A percentile compares a stretch with the other conserved stretches of the same genome.
Evolutionary conservation across 2,888 invertebrate species (phyloP).

Genomic region (Trichogramma dendrolimi): DNA sequence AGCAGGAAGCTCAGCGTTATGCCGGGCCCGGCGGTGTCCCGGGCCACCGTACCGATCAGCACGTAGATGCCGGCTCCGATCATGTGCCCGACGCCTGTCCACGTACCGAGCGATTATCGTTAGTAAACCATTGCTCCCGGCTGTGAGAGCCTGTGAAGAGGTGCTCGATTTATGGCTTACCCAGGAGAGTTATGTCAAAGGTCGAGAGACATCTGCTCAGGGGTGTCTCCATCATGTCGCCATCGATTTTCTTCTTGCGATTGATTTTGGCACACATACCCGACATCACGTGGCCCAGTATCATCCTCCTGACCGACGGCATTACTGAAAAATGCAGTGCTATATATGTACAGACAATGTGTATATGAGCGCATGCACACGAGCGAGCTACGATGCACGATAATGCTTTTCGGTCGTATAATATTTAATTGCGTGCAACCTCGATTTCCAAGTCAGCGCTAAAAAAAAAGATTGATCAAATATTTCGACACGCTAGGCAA

Average conservation of each 20-base stretch:
- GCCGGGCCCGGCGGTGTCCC: slow-evolving; percentile 77
- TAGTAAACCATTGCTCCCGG: neutral
- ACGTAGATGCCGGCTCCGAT: slow-evolving; percentile 94
- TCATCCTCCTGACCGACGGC: slow-evolving; percentile 78
- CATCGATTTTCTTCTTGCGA: slow-evolving; percentile 71
- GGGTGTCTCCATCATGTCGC: slow-evolving; percentile 76
- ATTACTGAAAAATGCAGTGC: slow-evolving; percentile 49
- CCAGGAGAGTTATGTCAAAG: slow-evolving; percentile 83
- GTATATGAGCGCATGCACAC: neutral
- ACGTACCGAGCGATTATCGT: neutral
- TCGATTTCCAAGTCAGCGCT: no score
- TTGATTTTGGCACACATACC: slow-evolving; percentile 80
- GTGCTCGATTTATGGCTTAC: slow-evolving; percentile 51
- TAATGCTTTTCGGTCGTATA: no score
- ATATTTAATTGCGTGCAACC: no score
- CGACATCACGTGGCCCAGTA: slow-evolving; percentile 75
- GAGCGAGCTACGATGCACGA: no score
- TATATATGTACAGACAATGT: slow-evolving; percentile 8
- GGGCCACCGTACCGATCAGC: slow-evolving; percentile 79
- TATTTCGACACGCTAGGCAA: no score
- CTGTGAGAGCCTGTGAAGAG: neutral
- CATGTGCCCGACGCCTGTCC: slow-evolving; percentile 86
- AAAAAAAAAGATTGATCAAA: no score
- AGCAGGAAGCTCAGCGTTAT: slow-evolving; percentile 69
- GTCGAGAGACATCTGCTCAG: slow-evolving; percentile 84